Conservation (phyloP, 2,888 invertebrate genomes). For the Mythimna pallens region DNA sequence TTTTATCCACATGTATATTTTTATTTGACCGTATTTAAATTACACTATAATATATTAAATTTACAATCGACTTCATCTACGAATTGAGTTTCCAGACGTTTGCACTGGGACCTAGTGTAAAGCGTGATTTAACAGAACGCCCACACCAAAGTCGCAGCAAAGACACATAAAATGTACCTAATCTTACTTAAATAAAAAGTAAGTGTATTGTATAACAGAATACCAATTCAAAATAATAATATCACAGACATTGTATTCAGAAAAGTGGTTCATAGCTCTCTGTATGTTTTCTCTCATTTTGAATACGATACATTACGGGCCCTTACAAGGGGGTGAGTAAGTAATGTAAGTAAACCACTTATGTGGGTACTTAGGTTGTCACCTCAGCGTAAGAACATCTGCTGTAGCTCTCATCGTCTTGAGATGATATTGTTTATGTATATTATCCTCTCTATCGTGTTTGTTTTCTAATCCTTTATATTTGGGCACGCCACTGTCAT, state of each 20-base stretch:
- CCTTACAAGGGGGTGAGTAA: slow-evolving; percentile 31
- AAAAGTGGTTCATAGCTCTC: slow-evolving; percentile 22
- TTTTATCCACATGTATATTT: no score
- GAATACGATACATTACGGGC: slow-evolving; percentile 43
- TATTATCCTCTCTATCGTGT: not conserved
- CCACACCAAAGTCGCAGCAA: not conserved
- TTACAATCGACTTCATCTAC: no score
- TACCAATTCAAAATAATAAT: slow-evolving; percentile 34
- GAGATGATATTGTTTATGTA: slow-evolving; percentile 20
- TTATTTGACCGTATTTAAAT: no score
- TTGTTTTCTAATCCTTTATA: not conserved
- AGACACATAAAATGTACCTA: not conserved
- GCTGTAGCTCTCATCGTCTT: slow-evolving; percentile 33
- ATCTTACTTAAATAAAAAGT: not conserved
- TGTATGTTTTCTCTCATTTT: slow-evolving; percentile 45
- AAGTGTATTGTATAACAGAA: slow-evolving; percentile 1
- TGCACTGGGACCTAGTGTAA: no score
- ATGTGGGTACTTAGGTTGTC: slow-evolving; percentile 20
- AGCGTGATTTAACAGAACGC: not conserved
- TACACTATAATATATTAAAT: no score
- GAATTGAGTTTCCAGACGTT: no score
- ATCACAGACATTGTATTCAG: slow-evolving; percentile 25
- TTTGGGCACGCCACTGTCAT: no score
- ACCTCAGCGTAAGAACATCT: slow-evolving; percentile 26
- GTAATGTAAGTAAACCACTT: slow-evolving; percentile 29